Evolutionary conservation across 1,140 invertebrate species (phyloP), one percentile per base, ranked within the genome.

Genomic region (Philotrypesis tridentata): DNA sequence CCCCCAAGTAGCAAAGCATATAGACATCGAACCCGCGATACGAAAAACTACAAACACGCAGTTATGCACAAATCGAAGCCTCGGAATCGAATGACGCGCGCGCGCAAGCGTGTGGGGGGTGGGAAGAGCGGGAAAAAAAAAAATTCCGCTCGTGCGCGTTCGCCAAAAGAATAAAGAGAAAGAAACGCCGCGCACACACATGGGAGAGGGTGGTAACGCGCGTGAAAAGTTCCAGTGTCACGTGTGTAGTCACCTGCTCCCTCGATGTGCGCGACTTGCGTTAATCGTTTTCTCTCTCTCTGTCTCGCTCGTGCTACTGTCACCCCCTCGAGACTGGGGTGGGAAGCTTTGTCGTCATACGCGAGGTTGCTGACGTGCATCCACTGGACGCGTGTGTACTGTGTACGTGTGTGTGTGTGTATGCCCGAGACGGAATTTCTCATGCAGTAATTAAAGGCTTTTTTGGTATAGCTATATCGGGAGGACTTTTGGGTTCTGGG

Each of bases 151-250:
- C 21, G 17, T 55, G 48, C 48, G 48, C 17, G 48, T 43, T 43
- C 12, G 40, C 60, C 21, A 61, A 61, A 61, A 61, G 23, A 61
- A 23, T 6, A 11, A n/a, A 27, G 31, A 31, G 14, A 68, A 68
- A 7, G 4, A 31, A 43, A 11, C 12, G 27, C 25, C 6, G 27
- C 27, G 65, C 9, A 17, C 70, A 29, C n/a, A n/a, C n/a, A n/a
- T n/a, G 23, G 14, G 37, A 48, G 37, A 25, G 25, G n/a, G 27
- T 23, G 25, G 77, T 29, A 71, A 70, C 67, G 67, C 71, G 67
- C 67, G 67, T 37, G 77, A 71, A 79, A 79, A 71, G 23, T 79
- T 71, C 21, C 12, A 73, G 48, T 73, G 73, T 80, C 70, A 80
- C 70, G 78, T 80, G 78, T 71, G 33, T 60, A 65, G 78, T 17